Base-by-base conservation (phyloP, 2,113 vertebrate species). In the Limanda limanda region DNA sequence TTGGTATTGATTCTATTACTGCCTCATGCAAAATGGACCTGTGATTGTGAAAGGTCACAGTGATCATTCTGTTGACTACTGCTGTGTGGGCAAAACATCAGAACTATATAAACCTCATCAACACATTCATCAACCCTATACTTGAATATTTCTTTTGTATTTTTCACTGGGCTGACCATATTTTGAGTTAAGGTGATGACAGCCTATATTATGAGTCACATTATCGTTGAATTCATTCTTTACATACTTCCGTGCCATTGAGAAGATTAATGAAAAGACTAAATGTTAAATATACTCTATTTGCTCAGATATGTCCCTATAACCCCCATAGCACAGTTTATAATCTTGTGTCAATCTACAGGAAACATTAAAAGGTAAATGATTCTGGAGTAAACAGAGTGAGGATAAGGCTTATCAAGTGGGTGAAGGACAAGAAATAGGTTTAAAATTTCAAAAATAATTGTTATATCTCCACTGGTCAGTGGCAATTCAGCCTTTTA, bases 11-110 rank as follows among this genome's bases (percentile, higher is more conserved):
- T 14, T 48, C 45, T 48, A 5, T 17, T 18, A 48, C 45, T 48
- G 45, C 51, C 6, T 82, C 58, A 9, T 48, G 17, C 55, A 51
- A 40, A 51, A 35, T 23, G 62, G 64, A 52, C 17, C 65, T 75
- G 51, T 18, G 12, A 72, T 63, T 58, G 56, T 45, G 5, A 71
- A 86, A 65, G 18, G 75, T 69, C 64, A 76, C 1, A 24, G 42
- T 59, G 42, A 70, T 75, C 62, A 75, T 71, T 80, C 2, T 6
- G 54, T 10, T 61, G 14, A 54, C 9, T 61, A 7, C 27, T 54
- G 24, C 27, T 35, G 27, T 42, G 52, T 0, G 4, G 68, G 56
- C 20, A 67, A 69, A 76, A 69, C 58, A 37, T 14, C 17, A 54
- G 15, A 20, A 48, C n/a, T n/a, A 15, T 15, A 21, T 8, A 78